phyloP scores from a whole-genome alignment of 37 sponge, comb jelly and placozoan species.

The Mnemiopsis leidyi region DNA sequence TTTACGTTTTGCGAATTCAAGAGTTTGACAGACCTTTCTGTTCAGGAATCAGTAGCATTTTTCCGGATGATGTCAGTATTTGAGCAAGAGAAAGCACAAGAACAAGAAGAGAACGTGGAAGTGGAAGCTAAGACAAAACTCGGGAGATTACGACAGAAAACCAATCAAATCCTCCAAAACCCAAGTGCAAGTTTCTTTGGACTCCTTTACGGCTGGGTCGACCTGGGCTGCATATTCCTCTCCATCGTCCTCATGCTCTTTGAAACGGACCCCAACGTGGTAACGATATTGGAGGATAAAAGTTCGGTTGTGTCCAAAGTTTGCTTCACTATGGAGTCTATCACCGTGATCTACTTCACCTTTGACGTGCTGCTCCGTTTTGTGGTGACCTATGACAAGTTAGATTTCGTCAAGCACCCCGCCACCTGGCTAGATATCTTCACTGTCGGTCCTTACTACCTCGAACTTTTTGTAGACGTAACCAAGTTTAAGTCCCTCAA shows the following conservation, averaged over 20 bases:
- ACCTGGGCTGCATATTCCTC: neutral
- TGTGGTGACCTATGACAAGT: neutral
- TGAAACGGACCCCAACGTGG: neutral
- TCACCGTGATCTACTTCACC: conserved; percentile 18
- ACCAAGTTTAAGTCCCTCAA: neutral
- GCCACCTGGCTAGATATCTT: conserved; percentile 31
- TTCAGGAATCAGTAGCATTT: neutral
- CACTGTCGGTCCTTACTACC: neutral
- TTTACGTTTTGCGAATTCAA: too few species aligned
- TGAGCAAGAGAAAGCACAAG: neutral
- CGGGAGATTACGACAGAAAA: neutral
- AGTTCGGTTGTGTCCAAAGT: neutral
- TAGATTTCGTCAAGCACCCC: neutral
- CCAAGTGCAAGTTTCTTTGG: neutral
- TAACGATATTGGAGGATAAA: neutral
- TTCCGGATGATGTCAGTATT: conserved; percentile 27
- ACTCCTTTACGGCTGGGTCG: conserved; percentile 1
- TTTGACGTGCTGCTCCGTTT: conserved; percentile 21
- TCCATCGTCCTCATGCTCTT: conserved; percentile 2
- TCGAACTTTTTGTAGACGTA: neutral
- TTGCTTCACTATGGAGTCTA: neutral
- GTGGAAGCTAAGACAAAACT: neutral
- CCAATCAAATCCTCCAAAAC: neutral
- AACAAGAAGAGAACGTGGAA: neutral
- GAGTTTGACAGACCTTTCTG: too few species aligned